phyloP scores from a whole-genome alignment of 2,113 vertebrate species.

The Malurus cyaneus region DNA sequence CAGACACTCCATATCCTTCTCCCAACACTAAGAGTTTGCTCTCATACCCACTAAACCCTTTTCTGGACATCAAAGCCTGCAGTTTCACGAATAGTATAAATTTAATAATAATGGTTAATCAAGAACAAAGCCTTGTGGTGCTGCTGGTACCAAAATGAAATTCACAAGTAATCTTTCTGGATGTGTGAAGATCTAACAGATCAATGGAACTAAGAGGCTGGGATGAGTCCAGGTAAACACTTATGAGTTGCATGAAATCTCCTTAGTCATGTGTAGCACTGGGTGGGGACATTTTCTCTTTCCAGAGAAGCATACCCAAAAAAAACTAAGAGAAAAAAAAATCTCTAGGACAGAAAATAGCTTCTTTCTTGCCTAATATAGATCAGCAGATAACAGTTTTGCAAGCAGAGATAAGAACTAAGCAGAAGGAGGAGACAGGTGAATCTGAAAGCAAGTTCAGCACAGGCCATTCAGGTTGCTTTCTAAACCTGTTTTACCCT shows the following conservation, averaged over 20 bases:
- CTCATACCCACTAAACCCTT: background rate
- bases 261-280: background rate
- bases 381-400: background rate
- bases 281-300: background rate
- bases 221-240: background rate
- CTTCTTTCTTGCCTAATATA: background rate
- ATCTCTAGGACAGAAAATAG: background rate
- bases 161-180: background rate
- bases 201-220: background rate
- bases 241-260: background rate
- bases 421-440: background rate
- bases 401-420: background rate
- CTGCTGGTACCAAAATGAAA: background rate
- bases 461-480: background rate
- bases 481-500: background rate
- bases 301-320: background rate
- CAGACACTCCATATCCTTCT: background rate
- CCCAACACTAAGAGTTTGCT: background rate
- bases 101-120: background rate
- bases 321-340: background rate
- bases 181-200: background rate
- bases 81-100: background rate
- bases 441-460: slow-evolving; percentile 5
- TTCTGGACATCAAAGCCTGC: background rate
- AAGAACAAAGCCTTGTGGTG: background rate